Conservation (phyloP, 2,797 vertebrate genomes). For the Cuculus canorus region DNA sequence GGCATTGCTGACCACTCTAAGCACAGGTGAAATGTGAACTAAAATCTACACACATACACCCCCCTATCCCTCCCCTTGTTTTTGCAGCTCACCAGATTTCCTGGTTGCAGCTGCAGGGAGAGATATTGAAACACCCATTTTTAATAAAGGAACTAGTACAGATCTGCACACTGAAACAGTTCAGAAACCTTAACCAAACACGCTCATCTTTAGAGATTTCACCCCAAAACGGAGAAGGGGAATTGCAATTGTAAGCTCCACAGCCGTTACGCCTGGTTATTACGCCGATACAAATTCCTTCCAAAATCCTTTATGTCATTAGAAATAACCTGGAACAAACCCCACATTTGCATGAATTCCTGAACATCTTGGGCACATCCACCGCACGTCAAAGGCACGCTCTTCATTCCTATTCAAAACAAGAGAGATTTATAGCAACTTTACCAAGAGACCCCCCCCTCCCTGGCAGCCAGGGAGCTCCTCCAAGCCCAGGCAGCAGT, state of each 20-base stretch:
- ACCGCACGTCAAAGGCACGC: fast-evolving
- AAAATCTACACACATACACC: neutral
- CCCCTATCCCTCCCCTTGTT: neutral
- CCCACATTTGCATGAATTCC: fast-evolving
- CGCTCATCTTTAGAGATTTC: neutral
- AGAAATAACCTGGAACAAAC: neutral
- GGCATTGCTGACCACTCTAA: neutral
- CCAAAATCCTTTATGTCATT: neutral
- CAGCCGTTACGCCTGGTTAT: neutral
- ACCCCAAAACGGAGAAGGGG: neutral
- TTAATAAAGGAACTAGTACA: neutral
- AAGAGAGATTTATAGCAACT: neutral
- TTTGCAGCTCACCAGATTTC: neutral
- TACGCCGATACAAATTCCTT: neutral
- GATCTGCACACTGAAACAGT: neutral
- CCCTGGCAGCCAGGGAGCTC: neutral
- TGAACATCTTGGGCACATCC: neutral
- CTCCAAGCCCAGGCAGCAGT: neutral
- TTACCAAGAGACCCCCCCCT: neutral
- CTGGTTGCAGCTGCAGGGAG: neutral
- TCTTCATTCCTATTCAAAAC: neutral
- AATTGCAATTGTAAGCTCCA: neutral
- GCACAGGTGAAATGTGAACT: fast-evolving
- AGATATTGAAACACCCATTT: neutral
- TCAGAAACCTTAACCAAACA: neutral